These are phyloP conservation scores for Monopterus albus DNA, from an alignment of 2,113 vertebrate genomes.

Conservation along the genomic window DNA sequence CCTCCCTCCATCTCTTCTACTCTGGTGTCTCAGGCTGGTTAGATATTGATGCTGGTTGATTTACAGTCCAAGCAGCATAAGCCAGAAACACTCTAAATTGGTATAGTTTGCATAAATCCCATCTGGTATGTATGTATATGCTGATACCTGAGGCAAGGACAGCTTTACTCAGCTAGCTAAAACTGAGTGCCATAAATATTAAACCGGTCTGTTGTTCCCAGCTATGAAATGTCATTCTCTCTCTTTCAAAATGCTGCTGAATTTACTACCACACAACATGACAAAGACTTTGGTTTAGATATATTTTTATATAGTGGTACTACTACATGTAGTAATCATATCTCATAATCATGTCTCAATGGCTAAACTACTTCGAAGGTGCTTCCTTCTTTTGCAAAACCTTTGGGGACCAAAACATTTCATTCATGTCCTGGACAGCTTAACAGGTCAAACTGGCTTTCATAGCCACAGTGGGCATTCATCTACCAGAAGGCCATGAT, in stretches of 20 bases:
- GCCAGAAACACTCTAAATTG: background rate
- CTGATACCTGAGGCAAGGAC: background rate
- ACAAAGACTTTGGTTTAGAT: too few species aligned
- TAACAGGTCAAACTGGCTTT: too few species aligned
- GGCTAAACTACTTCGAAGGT: too few species aligned
- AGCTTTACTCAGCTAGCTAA: background rate
- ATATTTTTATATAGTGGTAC: too few species aligned
- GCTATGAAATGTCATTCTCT: constrained; percentile 13
- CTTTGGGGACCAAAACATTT: too few species aligned
- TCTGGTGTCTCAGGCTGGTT: background rate
- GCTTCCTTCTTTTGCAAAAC: too few species aligned
- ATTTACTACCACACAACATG: rapidly evolving
- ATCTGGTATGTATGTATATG: background rate
- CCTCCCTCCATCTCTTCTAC: background rate
- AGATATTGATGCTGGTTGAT: background rate
- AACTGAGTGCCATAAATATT: background rate
- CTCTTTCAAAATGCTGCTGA: constrained; percentile 3
- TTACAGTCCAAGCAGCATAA: background rate
- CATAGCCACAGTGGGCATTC: too few species aligned
- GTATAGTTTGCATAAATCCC: constrained; percentile 5
- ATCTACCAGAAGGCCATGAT: too few species aligned
- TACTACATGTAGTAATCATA: too few species aligned
- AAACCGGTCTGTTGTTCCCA: background rate
- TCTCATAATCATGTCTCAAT: too few species aligned
- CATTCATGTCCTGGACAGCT: too few species aligned